Evolutionary conservation across 2,888 invertebrate species (phyloP).

Genomic region (Gastracanthus pulcherrimus): DNA sequence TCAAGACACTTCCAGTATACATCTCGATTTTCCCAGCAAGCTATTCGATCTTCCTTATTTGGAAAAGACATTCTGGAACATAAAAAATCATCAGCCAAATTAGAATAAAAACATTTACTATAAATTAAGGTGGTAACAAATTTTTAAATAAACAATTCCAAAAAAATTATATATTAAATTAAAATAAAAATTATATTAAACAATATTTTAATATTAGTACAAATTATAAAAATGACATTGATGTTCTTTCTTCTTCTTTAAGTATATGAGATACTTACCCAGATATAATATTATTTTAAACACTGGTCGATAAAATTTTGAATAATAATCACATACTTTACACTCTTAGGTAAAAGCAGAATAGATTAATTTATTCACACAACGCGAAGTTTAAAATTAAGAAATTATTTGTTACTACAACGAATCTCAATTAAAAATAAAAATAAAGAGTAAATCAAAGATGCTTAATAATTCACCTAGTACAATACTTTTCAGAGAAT

Average conservation of each 20-base stretch:
- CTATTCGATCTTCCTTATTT: conserved; percentile 86
- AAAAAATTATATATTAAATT: not conserved
- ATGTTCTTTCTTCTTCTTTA: conserved; percentile 4
- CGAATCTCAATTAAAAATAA: not conserved
- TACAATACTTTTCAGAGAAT: conserved; percentile 18
- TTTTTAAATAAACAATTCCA: not conserved
- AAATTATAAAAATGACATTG: conserved; percentile 10
- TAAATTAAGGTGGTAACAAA: not conserved
- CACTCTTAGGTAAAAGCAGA: conserved; percentile 31
- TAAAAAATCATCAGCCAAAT: not conserved
- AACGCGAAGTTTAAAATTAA: not conserved
- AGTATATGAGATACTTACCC: conserved; percentile 42
- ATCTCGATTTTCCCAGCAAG: conserved; percentile 93
- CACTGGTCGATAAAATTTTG: conserved; percentile 28
- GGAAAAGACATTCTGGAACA: conserved; percentile 86
- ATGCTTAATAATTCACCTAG: not conserved
- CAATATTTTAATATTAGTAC: not conserved
- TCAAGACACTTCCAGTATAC: conserved; percentile 94
- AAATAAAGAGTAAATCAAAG: not conserved
- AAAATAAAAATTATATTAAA: not conserved
- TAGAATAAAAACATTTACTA: not conserved
- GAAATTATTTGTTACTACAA: not conserved
- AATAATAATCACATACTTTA: conserved; percentile 42
- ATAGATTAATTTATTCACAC: conserved; percentile 13
- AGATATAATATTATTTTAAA: conserved; percentile 8